phyloP scores from a whole-genome alignment of 2,113 vertebrate species.

The Mirza zaza region DNA sequence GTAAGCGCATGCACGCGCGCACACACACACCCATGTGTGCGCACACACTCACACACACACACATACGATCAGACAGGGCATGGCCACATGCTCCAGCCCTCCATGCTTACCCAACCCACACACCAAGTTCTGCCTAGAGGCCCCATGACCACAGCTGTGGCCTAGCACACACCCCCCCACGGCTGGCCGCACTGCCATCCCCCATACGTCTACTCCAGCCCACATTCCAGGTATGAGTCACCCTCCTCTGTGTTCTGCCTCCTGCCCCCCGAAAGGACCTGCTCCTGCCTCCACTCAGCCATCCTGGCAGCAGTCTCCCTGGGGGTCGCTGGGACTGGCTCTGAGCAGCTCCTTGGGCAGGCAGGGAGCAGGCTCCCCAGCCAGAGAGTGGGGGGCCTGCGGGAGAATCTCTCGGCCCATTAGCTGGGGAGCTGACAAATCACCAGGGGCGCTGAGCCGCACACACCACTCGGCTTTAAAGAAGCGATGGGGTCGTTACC shows the following conservation, averaged over 20 bases:
- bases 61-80: neutral
- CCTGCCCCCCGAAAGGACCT: neutral
- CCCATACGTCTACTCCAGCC: fast-evolving
- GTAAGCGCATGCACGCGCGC: no score
- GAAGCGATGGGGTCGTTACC: slow-evolving; percentile 80
- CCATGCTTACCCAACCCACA: neutral
- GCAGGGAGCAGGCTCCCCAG: neutral
- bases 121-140: neutral
- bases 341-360: neutral
- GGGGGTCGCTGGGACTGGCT: neutral
- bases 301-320: neutral
- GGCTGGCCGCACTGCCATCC: neutral
- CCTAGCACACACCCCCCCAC: neutral
- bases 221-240: neutral
- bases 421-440: slow-evolving; percentile 88
- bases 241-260: neutral
- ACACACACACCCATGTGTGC: no score
- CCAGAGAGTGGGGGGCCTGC: neutral
- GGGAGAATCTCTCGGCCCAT: slow-evolving; percentile 74
- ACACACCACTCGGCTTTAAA: slow-evolving; percentile 89
- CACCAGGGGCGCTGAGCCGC: slow-evolving; percentile 88
- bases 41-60: neutral
- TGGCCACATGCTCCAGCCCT: neutral
- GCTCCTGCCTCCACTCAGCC: neutral
- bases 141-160: neutral